Evolutionary conservation across 1,140 invertebrate genomes (phyloP), one percentile per base, ranked within the genome.

Genomic region (Teleopsis dalmanni): DNA sequence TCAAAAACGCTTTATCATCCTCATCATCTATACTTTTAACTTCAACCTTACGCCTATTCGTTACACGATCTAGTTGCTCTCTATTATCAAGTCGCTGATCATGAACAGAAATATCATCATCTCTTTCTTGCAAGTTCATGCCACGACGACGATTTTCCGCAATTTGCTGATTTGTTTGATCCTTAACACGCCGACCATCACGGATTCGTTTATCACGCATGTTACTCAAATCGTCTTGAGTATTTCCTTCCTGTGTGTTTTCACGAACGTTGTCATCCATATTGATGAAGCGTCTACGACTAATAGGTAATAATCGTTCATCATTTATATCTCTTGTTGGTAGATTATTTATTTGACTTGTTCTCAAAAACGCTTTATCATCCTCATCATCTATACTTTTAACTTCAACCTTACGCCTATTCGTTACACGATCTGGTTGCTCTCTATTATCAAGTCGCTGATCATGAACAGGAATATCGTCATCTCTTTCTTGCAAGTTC

Each of bases 261-360:
- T 16, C 8, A 33, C 16, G n/a, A 13, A n/a, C 3, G 2, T 4
- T 18, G 4, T 34, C 6, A 22, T 14, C 29, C 11, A 21, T 5
- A n/a, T 29, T 16, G 16, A 42, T 25, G 22, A 29, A 29, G n/a
- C 18, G 29, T 4, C 43, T 14, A 27, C 21, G 56, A n/a, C 45
- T 60, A 1, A 52, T 44, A 3, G 37, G 36, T 10, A 60, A 38
- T 3, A 60, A 25, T 8, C 52, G 54, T 3, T 48, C 50, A 14
- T 43, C 27, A 18, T 40, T 33, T 10, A 25, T 29, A 7, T 38
- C 23, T 13, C 26, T 11, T 33, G 19, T 45, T 19, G 29, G 43
- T 9, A 45, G 29, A 18, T 31, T 27, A 21, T 26, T 23, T n/a
- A n/a, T n/a, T n/a, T n/a, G n/a, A n/a, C n/a, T n/a, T n/a, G n/a